Evolutionary conservation across 1,140 invertebrate species (phyloP).

Genomic region (Brachionus rotundiformis): DNA sequence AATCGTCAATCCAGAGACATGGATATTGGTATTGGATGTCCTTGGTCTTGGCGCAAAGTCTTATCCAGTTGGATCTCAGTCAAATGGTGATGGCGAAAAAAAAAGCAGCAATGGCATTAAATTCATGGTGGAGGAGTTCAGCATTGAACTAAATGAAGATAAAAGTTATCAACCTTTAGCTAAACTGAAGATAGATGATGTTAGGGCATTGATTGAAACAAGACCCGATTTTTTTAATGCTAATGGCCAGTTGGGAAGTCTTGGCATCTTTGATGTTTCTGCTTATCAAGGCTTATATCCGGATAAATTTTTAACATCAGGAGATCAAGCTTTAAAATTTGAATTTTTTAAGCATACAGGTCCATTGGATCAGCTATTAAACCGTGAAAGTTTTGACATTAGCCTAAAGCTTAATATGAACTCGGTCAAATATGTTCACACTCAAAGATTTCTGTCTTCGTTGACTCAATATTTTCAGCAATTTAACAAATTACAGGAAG

Average conservation of each 20-base stretch:
- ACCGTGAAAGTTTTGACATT: slow-evolving; percentile 72
- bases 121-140: background rate
- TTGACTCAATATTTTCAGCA: slow-evolving; percentile 80
- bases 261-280: slow-evolving; percentile 79
- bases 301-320: slow-evolving; percentile 81
- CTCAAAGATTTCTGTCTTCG: slow-evolving; percentile 85
- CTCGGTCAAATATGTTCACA: slow-evolving; percentile 84
- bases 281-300: slow-evolving; percentile 74
- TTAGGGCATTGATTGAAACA: background rate
- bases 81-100: background rate
- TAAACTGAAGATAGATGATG: slow-evolving; percentile 7
- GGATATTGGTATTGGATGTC: slow-evolving; percentile 89
- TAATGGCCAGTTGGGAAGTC: slow-evolving; percentile 70
- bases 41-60: slow-evolving; percentile 68
- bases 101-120: background rate
- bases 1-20: slow-evolving; percentile 83
- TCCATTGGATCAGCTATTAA: slow-evolving; percentile 61
- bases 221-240: slow-evolving; percentile 54
- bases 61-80: background rate
- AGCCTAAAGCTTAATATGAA: slow-evolving; percentile 69
- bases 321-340: slow-evolving; percentile 76
- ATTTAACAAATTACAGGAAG: slow-evolving; percentile 78
- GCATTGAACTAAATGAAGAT: slow-evolving; percentile 9
- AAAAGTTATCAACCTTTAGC: background rate
- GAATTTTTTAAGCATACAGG: slow-evolving; percentile 68